Evolutionary conservation across 2,113 vertebrate genomes (phyloP).

Genomic region (Rhegmatorhina hoffmannsi): DNA sequence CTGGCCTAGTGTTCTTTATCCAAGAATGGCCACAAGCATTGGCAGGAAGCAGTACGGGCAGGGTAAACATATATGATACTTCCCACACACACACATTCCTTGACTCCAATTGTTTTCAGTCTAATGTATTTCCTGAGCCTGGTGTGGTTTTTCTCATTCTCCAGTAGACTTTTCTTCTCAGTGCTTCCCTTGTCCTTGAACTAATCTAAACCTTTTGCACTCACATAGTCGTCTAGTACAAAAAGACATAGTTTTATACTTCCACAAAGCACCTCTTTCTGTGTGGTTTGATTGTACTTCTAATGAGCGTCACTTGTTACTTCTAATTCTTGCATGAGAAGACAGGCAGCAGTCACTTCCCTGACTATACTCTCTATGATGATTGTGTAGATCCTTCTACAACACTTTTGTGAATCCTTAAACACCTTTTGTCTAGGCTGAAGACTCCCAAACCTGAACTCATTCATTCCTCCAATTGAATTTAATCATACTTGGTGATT

Average conservation of each 20-base stretch:
- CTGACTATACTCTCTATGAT: not conserved
- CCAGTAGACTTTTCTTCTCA: not conserved
- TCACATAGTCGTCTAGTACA: not conserved
- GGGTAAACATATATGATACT: not conserved
- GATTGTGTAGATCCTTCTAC: not conserved
- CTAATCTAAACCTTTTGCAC: not conserved
- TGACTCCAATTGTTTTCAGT: not conserved
- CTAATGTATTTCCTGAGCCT: not conserved
- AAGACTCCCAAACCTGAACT: not conserved
- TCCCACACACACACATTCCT: not conserved
- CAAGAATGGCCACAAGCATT: not conserved
- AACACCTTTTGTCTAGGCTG: not conserved
- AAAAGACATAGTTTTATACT: not conserved
- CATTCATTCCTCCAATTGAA: not conserved
- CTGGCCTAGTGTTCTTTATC: not conserved
- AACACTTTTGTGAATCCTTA: not conserved
- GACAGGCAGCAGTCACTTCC: not conserved
- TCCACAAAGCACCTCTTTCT: not conserved
- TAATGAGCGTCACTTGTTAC: not conserved
- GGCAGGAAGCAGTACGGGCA: not conserved
- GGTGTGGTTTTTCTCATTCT: not conserved
- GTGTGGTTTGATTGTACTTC: not conserved
- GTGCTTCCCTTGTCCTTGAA: not conserved
- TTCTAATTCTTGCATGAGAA: not conserved
- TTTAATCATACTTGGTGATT: not conserved